Base-by-base conservation (phyloP, 2,113 vertebrate genomes). In the Nycticryphes semicollaris region DNA sequence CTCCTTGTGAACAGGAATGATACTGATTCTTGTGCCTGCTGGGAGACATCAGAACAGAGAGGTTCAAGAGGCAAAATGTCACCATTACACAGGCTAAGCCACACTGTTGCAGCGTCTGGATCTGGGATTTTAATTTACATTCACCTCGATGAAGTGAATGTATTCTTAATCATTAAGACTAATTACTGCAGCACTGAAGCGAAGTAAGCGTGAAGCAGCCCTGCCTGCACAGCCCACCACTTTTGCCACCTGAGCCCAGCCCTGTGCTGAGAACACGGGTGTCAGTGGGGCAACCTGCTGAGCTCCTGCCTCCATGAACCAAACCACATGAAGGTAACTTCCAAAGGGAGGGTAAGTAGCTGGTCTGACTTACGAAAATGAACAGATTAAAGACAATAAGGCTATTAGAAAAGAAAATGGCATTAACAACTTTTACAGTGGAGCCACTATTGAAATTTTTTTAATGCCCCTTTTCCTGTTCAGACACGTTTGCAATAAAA, bases 111-210 rank as follows among this genome's bases (percentile, higher is more conserved):
- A 70, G 24, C n/a, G 50, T 60, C 64, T 67, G 74, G 30, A 79
- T 53, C 28, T 59, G 80, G 43, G 70, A 57, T 64, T 88, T 93
- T 81, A 77, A 84, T 91, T 96, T 84, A 81, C 74, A 90, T 72
- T 75, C 78, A 63, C 81, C 87, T 96, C 4, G 0, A 45, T 62
- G 68, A 54, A 54, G 28, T 30, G 28, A 54, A 54, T 54, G 17
- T 30, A 54, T 28, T 30, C 53, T 54, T 72, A 91, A 87, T 84
- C 60, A 69, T 81, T 87, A 53, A 69, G 50, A 57, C n/a, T 62
- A 84, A 89, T 82, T 41, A 95, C 59, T 68, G 81, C 51, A n/a
- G 73, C 47, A 12, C 56, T 28, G 43, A 84, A 54, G 64, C 10
- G 1, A 50, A 60, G n/a, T 12, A 51, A 45, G 54, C 7, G n/a